Evolutionary conservation across 2,888 invertebrate species (phyloP).

Genomic region (Strigamia transsilvanica): DNA sequence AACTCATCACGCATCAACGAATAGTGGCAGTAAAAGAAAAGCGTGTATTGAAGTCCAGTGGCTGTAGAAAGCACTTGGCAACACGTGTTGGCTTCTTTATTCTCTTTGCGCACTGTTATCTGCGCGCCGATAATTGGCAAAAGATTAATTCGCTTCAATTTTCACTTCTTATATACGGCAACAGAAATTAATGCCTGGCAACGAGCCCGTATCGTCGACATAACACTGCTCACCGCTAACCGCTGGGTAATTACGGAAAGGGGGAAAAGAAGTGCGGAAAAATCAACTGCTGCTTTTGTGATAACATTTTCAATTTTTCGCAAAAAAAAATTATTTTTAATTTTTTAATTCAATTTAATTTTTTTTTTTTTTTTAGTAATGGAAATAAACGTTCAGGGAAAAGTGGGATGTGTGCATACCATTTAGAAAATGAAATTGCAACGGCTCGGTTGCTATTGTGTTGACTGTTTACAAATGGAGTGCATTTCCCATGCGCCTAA

Average conservation of each 20-base stretch:
- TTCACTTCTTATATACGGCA: conserved; percentile 9
- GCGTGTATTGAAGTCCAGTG: conserved; percentile 49
- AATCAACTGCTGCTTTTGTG: conserved; percentile 10
- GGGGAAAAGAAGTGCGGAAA: background rate
- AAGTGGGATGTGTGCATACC: background rate
- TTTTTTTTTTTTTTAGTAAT: background rate
- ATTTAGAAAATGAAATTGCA: conserved; percentile 20
- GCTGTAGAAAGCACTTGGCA: conserved; percentile 37
- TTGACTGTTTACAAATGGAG: background rate
- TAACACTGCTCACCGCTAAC: conserved; percentile 6
- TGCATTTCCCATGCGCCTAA: background rate
- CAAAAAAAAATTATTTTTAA: background rate
- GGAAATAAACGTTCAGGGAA: background rate
- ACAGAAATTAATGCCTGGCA: conserved; percentile 27
- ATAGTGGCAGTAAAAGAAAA: conserved; percentile 24
- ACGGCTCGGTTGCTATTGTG: background rate
- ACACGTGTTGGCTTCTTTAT: conserved; percentile 15
- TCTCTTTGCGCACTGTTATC: conserved; percentile 16
- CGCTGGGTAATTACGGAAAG: background rate
- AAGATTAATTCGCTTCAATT: conserved; percentile 44
- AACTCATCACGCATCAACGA: conserved; percentile 24
- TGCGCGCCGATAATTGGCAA: conserved; percentile 21
- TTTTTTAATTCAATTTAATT: background rate
- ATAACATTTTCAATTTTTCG: conserved; percentile 6
- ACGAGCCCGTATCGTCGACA: conserved; percentile 19